phyloP scores from a whole-genome alignment of 2,797 vertebrate genomes.

The Sylvia borin region DNA sequence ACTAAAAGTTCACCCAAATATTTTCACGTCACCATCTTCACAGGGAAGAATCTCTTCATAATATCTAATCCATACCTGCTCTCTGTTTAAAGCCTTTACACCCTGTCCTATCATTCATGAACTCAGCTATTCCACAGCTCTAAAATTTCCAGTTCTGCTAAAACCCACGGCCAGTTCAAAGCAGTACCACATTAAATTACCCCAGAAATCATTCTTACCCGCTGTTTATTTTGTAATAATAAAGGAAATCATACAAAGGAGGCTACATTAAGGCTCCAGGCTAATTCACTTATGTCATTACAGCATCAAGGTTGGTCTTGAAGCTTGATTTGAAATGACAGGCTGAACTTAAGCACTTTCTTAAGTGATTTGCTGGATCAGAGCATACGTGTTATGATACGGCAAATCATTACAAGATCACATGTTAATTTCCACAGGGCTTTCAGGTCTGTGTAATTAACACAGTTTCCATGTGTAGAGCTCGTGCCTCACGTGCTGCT shows the following conservation, averaged over 20 bases:
- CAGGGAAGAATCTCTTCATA: neutral
- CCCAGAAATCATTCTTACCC: neutral
- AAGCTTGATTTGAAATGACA: neutral
- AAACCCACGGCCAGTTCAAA: neutral
- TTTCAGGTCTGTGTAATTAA: neutral
- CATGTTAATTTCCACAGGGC: neutral
- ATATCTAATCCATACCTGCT: neutral
- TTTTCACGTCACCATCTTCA: neutral
- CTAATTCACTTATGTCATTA: neutral
- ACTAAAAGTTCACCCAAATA: neutral
- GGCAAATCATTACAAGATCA: neutral
- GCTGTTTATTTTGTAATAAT: neutral
- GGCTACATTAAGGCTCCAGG: neutral
- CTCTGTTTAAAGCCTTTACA: neutral
- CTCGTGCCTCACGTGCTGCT: rapidly evolving
- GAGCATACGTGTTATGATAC: neutral
- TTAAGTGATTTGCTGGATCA: neutral
- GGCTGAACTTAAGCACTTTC: neutral
- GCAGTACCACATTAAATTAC: rapidly evolving
- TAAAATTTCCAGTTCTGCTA: neutral
- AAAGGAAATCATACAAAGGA: neutral
- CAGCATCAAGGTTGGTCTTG: neutral
- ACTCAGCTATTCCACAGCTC: neutral
- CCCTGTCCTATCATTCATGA: neutral
- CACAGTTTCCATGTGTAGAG: neutral